Conservation (phyloP, 1,140 invertebrate genomes). For the Capitella teleta region DNA sequence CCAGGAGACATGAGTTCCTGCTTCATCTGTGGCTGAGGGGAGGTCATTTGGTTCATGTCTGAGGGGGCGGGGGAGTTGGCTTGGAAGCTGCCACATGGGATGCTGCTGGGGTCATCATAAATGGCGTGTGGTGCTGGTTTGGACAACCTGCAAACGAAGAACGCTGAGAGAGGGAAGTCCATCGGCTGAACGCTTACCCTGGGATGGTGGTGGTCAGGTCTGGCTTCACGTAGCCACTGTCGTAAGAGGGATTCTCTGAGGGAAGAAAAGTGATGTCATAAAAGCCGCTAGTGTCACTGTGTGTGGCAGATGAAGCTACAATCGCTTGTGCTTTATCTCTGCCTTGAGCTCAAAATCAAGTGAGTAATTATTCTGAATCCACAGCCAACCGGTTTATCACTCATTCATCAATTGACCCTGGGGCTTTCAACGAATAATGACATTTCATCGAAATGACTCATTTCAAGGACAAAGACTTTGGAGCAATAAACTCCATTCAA, state of each 20-base stretch:
- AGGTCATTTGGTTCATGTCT: not conserved
- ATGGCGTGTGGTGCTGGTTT: constrained; percentile 1
- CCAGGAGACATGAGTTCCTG: not conserved
- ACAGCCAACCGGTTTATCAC: too few relatives aligned
- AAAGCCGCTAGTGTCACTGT: not conserved
- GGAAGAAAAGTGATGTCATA: not conserved
- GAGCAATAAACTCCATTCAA: too few relatives aligned
- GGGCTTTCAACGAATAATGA: too few relatives aligned
- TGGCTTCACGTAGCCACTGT: constrained; percentile 69
- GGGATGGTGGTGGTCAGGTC: constrained; percentile 72
- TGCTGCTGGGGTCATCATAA: constrained; percentile 2
- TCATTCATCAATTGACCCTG: too few relatives aligned
- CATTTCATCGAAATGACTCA: too few relatives aligned
- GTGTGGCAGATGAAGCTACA: too few relatives aligned
- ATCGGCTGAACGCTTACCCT: constrained; percentile 46
- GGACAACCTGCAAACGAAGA: too few relatives aligned
- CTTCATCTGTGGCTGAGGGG: not conserved
- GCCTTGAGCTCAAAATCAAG: too few relatives aligned
- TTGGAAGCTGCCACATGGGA: not conserved
- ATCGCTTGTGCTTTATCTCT: too few relatives aligned
- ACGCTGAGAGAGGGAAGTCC: too few relatives aligned
- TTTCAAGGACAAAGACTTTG: too few relatives aligned
- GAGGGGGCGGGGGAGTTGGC: not conserved
- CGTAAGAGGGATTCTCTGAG: not conserved
- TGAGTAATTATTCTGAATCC: too few relatives aligned